Evolutionary conservation across 1,140 invertebrate species (phyloP).

Genomic region (Saccostrea echinata): DNA sequence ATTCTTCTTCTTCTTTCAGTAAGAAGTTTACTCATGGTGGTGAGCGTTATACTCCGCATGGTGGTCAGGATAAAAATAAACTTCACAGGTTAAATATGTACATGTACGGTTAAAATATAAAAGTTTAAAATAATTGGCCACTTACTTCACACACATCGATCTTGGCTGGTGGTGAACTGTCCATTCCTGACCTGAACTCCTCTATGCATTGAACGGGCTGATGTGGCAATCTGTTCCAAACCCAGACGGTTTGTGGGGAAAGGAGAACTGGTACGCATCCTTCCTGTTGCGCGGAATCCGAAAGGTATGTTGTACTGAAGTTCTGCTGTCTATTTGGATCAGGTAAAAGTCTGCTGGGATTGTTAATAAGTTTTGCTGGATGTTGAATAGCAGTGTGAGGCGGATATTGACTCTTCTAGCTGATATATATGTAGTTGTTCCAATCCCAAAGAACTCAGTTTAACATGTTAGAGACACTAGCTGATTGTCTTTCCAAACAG

Average conservation of each 20-base stretch:
- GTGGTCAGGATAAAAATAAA: too few relatives aligned
- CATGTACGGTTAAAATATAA: too few relatives aligned
- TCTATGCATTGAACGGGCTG: background rate
- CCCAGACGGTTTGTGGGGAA: background rate
- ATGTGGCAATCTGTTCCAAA: background rate
- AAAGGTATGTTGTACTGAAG: background rate
- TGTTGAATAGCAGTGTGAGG: background rate
- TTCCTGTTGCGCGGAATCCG: background rate
- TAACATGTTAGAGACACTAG: background rate
- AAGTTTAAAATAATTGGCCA: too few relatives aligned
- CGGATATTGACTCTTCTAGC: background rate
- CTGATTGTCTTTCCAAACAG: background rate
- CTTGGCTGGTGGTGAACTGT: background rate
- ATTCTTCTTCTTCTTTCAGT: too few relatives aligned
- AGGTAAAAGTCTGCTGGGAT: constrained; percentile 18
- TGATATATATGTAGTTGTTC: background rate
- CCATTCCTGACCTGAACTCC: background rate
- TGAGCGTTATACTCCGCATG: too few relatives aligned
- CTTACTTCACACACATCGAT: too few relatives aligned
- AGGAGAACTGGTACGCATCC: background rate
- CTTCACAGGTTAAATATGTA: too few relatives aligned
- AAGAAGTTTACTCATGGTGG: too few relatives aligned
- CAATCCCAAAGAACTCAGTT: too few relatives aligned
- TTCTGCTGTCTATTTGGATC: background rate
- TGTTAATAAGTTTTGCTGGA: background rate